These are phyloP conservation scores for Porites australiensis DNA, from an alignment of 64 coral and sea anemone genomes.

Conservation along the genomic window DNA sequence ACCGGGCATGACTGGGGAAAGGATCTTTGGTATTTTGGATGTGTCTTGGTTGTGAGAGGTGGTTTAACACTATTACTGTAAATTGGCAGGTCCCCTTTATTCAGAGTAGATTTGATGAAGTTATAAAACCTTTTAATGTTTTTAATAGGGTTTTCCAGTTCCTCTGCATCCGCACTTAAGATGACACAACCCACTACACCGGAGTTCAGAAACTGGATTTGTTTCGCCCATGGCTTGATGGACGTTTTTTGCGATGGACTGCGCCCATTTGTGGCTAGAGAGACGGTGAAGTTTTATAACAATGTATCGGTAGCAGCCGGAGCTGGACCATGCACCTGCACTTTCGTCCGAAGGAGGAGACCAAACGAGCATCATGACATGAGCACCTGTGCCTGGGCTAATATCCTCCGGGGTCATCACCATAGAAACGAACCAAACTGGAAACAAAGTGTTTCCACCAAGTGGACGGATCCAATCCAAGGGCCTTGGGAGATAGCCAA, in stretches of 20 bases:
- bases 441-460: slow-evolving; percentile 17
- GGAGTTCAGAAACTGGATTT: slow-evolving; percentile 13
- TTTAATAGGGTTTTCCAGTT: no score
- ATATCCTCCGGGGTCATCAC: not conserved
- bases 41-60: no score
- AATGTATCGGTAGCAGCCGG: not conserved
- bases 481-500: no score
- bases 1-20: no score
- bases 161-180: no score
- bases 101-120: no score
- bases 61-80: no score
- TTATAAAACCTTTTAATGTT: no score
- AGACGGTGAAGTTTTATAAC: not conserved
- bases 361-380: not conserved
- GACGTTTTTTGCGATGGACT: not conserved
- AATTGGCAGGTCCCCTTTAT: no score
- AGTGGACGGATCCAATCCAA: slow-evolving; percentile 26
- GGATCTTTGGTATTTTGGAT: no score
- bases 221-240: not conserved
- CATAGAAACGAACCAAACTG: not conserved
- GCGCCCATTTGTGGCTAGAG: not conserved
- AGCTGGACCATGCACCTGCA: not conserved
- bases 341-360: not conserved
- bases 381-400: slow-evolving; percentile 10
- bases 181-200: not conserved